Evolutionary conservation across 2,113 vertebrate genomes (phyloP), one percentile per base, ranked within the genome.

Genomic region (Megaptera novaeangliae): DNA sequence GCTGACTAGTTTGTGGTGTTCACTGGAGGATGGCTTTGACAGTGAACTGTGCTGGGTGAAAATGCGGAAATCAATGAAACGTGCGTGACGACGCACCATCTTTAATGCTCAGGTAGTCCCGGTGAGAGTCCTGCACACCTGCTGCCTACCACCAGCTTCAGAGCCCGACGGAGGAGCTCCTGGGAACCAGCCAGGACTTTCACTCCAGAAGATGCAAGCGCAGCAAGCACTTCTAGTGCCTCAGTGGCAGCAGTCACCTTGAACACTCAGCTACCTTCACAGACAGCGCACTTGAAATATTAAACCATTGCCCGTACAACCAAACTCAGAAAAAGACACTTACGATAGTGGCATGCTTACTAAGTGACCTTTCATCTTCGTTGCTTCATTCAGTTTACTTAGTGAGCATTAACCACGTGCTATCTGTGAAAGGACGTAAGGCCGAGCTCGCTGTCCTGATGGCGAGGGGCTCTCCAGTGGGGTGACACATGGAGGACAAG

Each of bases 311-410:
- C 23, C 61, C 78, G n/a, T 17, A 39, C 7, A 14, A 27, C 34
- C 85, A 66, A 64, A 61, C 23, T 80, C 29, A 21, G 52, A 6
- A 59, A 66, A 31, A 86, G 27, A 86, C 63, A 36, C 39, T 36
- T 77, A 6, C 68, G 64, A 36, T 0, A 72, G 75, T 0, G 41
- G 66, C 39, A 9, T 0, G 34, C 39, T 59, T 71, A 29, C 59
- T 49, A 29, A 66, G 55, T 17, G 44, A 44, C 52, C 92, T 94
- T 41, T 27, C 20, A 10, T 46, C 13, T 25, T 14, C 21, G 2
- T 27, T 15, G 59, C 5, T 12, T 77, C 25, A 13, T 8, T 23
- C 36, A 3, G 1, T 2, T 0, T 13, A 5, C 8, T 27, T 1
- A 8, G 39, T 12, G 55, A 34, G 55, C 34, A 15, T 8, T 1